These are phyloP conservation scores for Holotrichia oblita DNA, from an alignment of 1,140 invertebrate genomes.

Conservation along the genomic window DNA sequence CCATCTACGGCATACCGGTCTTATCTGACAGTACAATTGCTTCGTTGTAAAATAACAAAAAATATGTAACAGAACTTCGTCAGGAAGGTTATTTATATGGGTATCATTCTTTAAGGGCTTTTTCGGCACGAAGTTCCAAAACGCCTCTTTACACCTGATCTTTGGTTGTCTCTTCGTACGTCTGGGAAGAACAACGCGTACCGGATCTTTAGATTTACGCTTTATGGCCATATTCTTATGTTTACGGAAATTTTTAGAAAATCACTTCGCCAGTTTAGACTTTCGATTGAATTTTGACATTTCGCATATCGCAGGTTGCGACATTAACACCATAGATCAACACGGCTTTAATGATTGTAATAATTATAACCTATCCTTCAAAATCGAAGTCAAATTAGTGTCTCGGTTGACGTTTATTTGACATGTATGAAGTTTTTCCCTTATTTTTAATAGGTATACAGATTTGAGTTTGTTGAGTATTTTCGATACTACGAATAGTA, in stretches of 20 bases:
- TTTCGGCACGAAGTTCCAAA: not conserved
- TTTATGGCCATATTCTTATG: slow-evolving; percentile 2
- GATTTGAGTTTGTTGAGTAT: no score
- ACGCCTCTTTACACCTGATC: slow-evolving; percentile 7
- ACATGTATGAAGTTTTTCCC: no score
- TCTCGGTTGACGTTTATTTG: no score
- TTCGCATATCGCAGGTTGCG: not conserved
- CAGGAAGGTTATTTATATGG: slow-evolving; percentile 30
- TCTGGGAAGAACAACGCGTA: slow-evolving; percentile 17
- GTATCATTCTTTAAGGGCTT: not conserved
- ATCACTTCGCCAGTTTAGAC: slow-evolving; percentile 11
- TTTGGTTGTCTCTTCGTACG: slow-evolving; percentile 22
- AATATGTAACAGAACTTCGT: slow-evolving; percentile 38
- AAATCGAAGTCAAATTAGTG: no score
- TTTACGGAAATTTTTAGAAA: slow-evolving; percentile 38
- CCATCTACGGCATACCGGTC: slow-evolving; percentile 39
- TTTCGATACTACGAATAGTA: no score
- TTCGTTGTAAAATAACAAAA: slow-evolving; percentile 38
- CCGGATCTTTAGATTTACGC: slow-evolving; percentile 21
- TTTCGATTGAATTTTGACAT: slow-evolving; percentile 34
- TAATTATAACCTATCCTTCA: not conserved
- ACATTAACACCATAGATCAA: not conserved
- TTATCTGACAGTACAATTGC: slow-evolving; percentile 34
- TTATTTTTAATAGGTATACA: no score
- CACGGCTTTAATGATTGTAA: slow-evolving; percentile 7